Evolutionary conservation across 2,888 invertebrate species (phyloP), one percentile per base, ranked within the genome.

Genomic region (Eupsilia transversa): DNA sequence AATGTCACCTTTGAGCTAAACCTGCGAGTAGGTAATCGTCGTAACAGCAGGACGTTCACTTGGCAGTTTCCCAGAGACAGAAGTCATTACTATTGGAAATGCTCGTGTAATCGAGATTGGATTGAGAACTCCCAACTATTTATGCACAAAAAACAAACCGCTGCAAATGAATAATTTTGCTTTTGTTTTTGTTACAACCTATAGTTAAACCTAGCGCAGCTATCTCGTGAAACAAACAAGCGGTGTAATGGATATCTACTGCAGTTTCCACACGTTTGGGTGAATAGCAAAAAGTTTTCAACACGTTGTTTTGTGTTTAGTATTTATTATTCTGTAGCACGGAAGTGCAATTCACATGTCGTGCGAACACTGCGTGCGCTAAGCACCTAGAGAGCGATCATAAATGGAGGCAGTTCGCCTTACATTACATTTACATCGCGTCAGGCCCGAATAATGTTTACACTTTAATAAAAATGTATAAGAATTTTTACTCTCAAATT

Each of bases 251-350:
- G 72, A 81, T 79, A 79, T 82, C 60, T 82, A 80, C 76, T 66
- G 74, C 75, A 74, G 86, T 86, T 87, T 84, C 83, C 84, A 86
- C 86, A 82, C 86, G 87, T 89, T 79, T 77, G 78, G 75, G 77
- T 81, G 78, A 84, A 87, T 77, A 85, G 86, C 81, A 89, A 90
- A 89, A 91, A 88, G 85, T 88, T 87, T 85, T 82, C 82, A 86
- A 77, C 85, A 77, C 82, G 67, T 79, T 77, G 82, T 80, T 84
- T 86, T 80, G 65, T 68, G 76, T 74, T 88, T 87, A 84, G 85
- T 89, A 90, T 90, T 90, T 91, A 89, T 89, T 88, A 88, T 87
- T 86, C 82, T 83, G 79, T 77, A 80, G 86, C 86, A 87, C 85
- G 87, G 86, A 87, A 82, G 87, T 84, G 87, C 86, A 87, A 87